Evolutionary conservation across 1,140 invertebrate genomes (phyloP).

Genomic region (Drosophila subobscura): DNA sequence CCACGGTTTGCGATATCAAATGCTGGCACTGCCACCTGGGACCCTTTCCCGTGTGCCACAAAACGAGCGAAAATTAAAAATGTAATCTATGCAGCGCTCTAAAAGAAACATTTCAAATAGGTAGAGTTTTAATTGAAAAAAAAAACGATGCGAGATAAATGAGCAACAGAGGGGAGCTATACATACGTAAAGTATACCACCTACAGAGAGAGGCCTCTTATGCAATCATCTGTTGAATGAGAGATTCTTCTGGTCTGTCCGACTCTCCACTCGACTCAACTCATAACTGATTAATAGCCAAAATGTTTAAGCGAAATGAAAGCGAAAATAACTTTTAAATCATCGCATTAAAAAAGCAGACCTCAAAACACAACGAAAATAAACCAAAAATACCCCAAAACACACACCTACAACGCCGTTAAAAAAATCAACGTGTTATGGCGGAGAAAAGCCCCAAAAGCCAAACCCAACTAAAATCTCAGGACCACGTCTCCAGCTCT

Average conservation of each 20-base stretch:
- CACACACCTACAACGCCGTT: too few species aligned
- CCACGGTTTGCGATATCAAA: too few species aligned
- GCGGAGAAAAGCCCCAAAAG: constrained; percentile 45
- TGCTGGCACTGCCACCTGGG: too few species aligned
- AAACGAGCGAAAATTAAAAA: constrained; percentile 46
- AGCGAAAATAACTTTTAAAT: constrained; percentile 65
- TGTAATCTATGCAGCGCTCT: constrained; percentile 55
- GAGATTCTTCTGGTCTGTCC: constrained; percentile 42
- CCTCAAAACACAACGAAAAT: too few species aligned
- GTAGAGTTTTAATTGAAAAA: constrained; percentile 56
- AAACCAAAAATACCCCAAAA: too few species aligned
- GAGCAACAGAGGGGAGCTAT: constrained; percentile 12
- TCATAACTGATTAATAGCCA: constrained; percentile 66
- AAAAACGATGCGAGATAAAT: constrained; percentile 53
- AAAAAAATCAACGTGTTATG: constrained; percentile 37
- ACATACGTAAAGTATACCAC: neutral
- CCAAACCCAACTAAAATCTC: neutral
- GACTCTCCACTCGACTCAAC: constrained; percentile 25
- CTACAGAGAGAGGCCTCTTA: constrained; percentile 16
- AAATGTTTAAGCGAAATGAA: constrained; percentile 61
- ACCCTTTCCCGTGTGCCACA: too few species aligned
- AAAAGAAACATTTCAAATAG: constrained; percentile 41
- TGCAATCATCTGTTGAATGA: constrained; percentile 28
- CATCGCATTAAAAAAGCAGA: constrained; percentile 54
- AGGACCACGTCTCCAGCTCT: neutral